Evolutionary conservation across 2,888 invertebrate genomes (phyloP).

Genomic region (Vanessa cardui): DNA sequence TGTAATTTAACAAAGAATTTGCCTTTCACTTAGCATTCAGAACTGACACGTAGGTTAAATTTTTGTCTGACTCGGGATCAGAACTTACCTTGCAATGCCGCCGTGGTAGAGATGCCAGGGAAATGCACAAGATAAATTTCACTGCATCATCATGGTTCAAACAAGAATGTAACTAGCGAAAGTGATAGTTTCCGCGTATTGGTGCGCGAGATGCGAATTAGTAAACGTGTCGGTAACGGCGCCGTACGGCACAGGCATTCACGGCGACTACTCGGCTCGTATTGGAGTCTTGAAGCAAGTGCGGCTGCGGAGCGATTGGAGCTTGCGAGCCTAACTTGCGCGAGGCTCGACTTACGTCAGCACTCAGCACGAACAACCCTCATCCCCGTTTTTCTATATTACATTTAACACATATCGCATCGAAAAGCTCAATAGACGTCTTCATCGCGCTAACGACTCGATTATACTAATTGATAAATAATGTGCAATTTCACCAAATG

Average conservation of each 20-base stretch:
- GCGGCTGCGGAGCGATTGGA: constrained; percentile 29
- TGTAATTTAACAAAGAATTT: constrained; percentile 75
- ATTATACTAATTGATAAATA: constrained; percentile 22
- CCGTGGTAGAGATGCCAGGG: constrained; percentile 52
- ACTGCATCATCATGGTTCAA: constrained; percentile 63
- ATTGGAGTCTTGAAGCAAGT: constrained; percentile 31
- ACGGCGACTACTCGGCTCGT: constrained; percentile 59
- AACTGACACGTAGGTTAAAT: constrained; percentile 77
- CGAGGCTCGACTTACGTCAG: constrained; percentile 34
- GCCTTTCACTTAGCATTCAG: constrained; percentile 78
- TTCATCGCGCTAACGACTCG: constrained; percentile 8
- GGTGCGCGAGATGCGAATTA: constrained; percentile 48
- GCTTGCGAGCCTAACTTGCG: constrained; percentile 31
- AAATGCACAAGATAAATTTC: constrained; percentile 60
- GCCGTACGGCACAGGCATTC: constrained; percentile 62
- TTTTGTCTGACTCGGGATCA: constrained; percentile 59
- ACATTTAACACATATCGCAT: constrained; percentile 3
- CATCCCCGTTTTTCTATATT: constrained; percentile 23
- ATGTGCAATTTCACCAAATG: constrained; percentile 14
- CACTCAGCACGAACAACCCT: constrained; percentile 25
- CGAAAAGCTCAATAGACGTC: constrained; percentile 10
- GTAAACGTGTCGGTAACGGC: constrained; percentile 54
- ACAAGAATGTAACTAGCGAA: constrained; percentile 58
- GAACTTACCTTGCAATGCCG: constrained; percentile 63
- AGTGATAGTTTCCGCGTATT: constrained; percentile 65